These are phyloP conservation scores for Centruroides vittatus DNA, from an alignment of 1,140 invertebrate genomes.

Conservation along the genomic window DNA sequence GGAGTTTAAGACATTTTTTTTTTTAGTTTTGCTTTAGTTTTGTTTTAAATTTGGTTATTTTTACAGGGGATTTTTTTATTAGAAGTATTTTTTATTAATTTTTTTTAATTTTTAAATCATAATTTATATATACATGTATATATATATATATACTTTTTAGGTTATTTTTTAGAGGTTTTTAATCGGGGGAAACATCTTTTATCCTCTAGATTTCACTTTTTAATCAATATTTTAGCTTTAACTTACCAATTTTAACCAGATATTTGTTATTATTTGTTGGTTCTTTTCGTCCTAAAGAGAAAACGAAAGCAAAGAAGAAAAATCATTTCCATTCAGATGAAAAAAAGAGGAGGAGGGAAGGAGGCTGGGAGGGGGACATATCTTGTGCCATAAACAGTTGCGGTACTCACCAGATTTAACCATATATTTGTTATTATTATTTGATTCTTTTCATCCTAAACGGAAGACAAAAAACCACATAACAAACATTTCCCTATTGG, in stretches of 20 bases:
- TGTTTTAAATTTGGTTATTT: neutral
- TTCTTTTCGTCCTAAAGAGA: constrained; percentile 72
- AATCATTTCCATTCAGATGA: constrained; percentile 1
- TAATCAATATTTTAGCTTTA: constrained; percentile 15
- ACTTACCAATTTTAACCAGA: constrained; percentile 84
- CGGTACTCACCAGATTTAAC: constrained; percentile 85
- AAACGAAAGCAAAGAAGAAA: constrained; percentile 22
- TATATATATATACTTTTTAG: too few relatives aligned
- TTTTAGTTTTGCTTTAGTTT: neutral
- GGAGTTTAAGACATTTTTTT: neutral
- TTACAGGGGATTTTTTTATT: too few relatives aligned
- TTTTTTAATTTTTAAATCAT: too few relatives aligned
- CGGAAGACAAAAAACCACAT: constrained; percentile 17
- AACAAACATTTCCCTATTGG: constrained; percentile 3
- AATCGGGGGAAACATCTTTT: constrained; percentile 18
- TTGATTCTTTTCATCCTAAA: constrained; percentile 70
- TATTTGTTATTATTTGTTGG: constrained; percentile 80
- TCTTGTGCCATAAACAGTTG: neutral
- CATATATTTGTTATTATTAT: constrained; percentile 91
- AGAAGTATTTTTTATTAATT: too few relatives aligned
- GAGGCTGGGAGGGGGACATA: too few relatives aligned
- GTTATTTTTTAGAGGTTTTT: too few relatives aligned
- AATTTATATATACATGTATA: too few relatives aligned
- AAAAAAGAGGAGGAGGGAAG: neutral
- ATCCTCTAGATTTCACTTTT: constrained; percentile 23